A percentile compares a stretch with the other conserved stretches of the same genome.
phyloP scores from a whole-genome alignment of 2,113 vertebrate genomes.

The Euleptes europaea region DNA sequence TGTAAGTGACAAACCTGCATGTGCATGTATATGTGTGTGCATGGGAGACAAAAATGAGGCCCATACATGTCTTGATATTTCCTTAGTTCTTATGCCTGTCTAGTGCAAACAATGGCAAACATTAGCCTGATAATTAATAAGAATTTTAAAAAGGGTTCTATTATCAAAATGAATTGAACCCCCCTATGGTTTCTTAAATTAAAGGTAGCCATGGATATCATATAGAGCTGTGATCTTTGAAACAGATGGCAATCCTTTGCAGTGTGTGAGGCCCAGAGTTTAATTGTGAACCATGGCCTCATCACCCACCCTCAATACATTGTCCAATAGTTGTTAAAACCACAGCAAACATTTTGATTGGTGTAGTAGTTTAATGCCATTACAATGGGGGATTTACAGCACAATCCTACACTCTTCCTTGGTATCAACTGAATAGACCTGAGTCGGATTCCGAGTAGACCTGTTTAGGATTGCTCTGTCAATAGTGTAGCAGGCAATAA shows the following conservation, averaged over 20 bases:
- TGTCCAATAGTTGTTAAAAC: background rate
- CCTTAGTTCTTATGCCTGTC: background rate
- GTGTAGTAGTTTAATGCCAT: background rate
- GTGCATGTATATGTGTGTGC: background rate
- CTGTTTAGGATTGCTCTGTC: too few relatives aligned
- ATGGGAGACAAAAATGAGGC: background rate
- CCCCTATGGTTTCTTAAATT: too few relatives aligned
- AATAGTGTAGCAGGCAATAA: constrained; percentile 43
- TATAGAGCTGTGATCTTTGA: background rate
- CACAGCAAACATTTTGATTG: background rate
- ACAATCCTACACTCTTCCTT: too few relatives aligned
- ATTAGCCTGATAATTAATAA: background rate
- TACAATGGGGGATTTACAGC: constrained; percentile 7
- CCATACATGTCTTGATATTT: background rate
- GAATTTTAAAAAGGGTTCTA: background rate
- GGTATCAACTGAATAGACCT: too few relatives aligned
- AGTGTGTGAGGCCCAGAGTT: background rate
- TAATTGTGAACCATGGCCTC: background rate
- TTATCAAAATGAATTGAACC: background rate
- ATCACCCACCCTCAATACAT: background rate
- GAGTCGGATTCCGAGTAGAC: too few relatives aligned
- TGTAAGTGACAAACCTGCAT: background rate
- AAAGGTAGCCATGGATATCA: background rate
- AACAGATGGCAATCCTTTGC: background rate
- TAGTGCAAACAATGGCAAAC: background rate